These are phyloP conservation scores for Heptranchias perlo DNA, from an alignment of 2,113 vertebrate genomes.

Conservation along the genomic window DNA sequence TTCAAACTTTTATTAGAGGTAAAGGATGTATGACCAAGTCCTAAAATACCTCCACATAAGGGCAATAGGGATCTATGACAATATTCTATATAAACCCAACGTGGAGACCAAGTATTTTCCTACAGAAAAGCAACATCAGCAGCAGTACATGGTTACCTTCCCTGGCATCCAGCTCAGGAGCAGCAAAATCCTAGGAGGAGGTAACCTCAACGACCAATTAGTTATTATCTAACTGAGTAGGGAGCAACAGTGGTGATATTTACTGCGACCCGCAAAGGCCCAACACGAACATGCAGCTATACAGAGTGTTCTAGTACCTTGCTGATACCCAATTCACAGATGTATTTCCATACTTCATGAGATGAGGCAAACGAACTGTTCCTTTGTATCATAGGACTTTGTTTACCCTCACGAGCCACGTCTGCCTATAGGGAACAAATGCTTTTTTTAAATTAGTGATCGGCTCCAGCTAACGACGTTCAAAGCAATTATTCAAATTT, in stretches of 20 bases:
- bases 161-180: background rate
- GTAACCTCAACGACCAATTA: background rate
- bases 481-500: background rate
- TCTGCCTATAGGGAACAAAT: slow-evolving; percentile 62
- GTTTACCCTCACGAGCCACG: slow-evolving; percentile 80
- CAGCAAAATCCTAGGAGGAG: background rate
- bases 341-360: slow-evolving; percentile 97
- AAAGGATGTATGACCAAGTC: background rate
- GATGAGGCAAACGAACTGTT: slow-evolving; percentile 94
- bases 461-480: background rate
- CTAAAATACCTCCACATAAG: background rate
- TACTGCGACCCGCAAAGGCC: background rate
- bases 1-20: background rate
- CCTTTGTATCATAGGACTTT: slow-evolving; percentile 93
- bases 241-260: background rate
- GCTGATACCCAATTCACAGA: slow-evolving; percentile 92
- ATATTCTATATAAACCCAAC: background rate
- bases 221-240: background rate
- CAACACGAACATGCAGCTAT: too few relatives aligned
- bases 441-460: background rate
- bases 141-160: background rate
- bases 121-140: too few relatives aligned
- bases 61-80: too few relatives aligned
- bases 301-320: slow-evolving; percentile 55
- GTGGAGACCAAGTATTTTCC: too few relatives aligned